Evolutionary conservation across 2,113 vertebrate species (phyloP).

Genomic region (Archilochus colubris): DNA sequence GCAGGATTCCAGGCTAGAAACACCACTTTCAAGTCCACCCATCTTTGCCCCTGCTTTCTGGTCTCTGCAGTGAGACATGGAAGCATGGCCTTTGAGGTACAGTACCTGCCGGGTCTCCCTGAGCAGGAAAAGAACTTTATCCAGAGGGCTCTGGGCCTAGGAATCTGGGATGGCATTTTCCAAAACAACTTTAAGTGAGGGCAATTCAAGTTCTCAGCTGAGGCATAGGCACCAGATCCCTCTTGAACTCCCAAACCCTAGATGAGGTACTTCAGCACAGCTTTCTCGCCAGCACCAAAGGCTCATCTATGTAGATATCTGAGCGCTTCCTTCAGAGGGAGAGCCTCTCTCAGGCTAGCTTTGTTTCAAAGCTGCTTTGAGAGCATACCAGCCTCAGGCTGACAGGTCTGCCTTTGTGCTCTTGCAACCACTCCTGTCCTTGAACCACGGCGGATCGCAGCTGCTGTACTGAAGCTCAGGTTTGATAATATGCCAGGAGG

Average conservation of each 20-base stretch:
- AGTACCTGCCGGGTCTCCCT: fast-evolving
- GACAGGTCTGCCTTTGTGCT: conserved; percentile 1
- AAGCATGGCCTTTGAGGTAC: not conserved
- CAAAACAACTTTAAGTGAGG: not conserved
- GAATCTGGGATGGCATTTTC: not conserved
- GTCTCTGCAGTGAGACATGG: not conserved
- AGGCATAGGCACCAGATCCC: not conserved
- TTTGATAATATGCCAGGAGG: not conserved
- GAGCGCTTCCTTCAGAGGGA: not conserved
- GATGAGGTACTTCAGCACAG: not conserved
- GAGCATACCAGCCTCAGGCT: not conserved
- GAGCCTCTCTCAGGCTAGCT: not conserved
- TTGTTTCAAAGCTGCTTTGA: conserved; percentile 8
- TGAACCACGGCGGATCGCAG: not conserved
- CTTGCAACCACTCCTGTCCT: not conserved
- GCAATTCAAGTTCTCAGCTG: not conserved
- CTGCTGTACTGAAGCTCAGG: not conserved
- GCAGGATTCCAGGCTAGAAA: not conserved
- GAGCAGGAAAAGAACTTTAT: not conserved
- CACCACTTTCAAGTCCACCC: not conserved
- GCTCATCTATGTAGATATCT: not conserved
- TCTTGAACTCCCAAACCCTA: not conserved
- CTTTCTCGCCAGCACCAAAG: not conserved
- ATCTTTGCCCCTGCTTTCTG: not conserved
- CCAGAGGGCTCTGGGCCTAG: not conserved